phyloP scores from a whole-genome alignment of 2,888 invertebrate species.

The Plebejus anna region DNA sequence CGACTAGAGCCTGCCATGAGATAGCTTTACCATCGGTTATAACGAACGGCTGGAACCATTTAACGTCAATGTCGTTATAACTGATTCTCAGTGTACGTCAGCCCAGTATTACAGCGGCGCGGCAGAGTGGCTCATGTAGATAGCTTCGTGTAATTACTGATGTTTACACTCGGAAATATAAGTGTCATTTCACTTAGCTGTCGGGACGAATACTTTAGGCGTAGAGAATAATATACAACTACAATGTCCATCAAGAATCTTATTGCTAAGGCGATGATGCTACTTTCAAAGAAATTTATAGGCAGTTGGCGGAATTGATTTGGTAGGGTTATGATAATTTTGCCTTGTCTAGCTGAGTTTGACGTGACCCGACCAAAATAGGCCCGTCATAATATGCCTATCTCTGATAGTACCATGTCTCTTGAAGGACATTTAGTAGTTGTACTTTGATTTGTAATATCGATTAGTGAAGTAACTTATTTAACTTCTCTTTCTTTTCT shows the following conservation, averaged over 20 bases:
- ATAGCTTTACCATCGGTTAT: constrained; percentile 6
- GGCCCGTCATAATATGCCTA: neutral
- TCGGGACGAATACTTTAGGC: neutral
- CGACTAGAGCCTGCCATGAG: neutral
- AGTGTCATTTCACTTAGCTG: constrained; percentile 32
- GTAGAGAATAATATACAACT: neutral
- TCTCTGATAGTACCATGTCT: neutral
- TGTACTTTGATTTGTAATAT: neutral
- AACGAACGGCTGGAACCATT: neutral
- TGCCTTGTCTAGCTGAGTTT: neutral
- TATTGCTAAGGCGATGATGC: neutral
- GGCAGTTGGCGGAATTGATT: neutral
- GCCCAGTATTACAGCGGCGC: constrained; percentile 48
- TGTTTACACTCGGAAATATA: constrained; percentile 71
- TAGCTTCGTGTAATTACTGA: constrained; percentile 78
- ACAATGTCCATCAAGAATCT: neutral
- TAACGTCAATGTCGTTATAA: neutral
- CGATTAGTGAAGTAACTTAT: neutral
- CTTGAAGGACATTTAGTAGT: neutral
- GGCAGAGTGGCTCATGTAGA: constrained; percentile 74
- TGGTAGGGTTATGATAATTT: neutral
- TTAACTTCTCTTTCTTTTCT: neutral
- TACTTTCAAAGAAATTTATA: neutral
- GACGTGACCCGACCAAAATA: neutral
- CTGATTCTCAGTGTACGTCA: constrained; percentile 25